Evolutionary conservation across 2,888 invertebrate genomes (phyloP), one percentile per base, ranked within the genome.

Genomic region (Coelinius sp.): DNA sequence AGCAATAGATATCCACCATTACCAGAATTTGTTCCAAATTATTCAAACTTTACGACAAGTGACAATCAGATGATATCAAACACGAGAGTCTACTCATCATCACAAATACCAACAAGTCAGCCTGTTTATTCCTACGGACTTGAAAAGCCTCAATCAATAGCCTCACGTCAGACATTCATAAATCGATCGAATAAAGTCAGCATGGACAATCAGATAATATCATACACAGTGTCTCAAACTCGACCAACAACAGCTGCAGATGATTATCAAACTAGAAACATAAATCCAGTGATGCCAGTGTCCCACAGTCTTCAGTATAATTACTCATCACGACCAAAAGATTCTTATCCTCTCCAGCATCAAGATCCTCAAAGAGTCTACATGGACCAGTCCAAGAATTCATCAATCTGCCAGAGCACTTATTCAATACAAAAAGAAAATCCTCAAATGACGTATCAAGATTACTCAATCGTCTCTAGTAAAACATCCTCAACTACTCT

Each of bases 11-110:
- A 82, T 35, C 77, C 82, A 5, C 74, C 73, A 6, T 62, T 79
- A 25, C 82, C 82, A 7, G 82, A 82, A 59, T 84, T 83, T 22
- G 68, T 82, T 2, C 82, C 83, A 4, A 79, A 73, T 56, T 84
- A 84, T 27, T 72, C 81, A 0, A 80, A 77, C 14, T 78, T 81
- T 5, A 22, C 73, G 2, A 27, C 35, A 1, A 41, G 12, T 22
- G 69, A 68, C 20, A 68, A 68, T 67, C 72, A 70, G 49, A 67
- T 70, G 25, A 38, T 71, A 41, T 46, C 73, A 5, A 41, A 6
- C 10, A 31, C 44, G 8, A 52, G 38, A 10, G 62, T 62, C 41
- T 59, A 72, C 72, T 7, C 14, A 71, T 1, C 73, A 70, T 66
- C 75, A 75, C 52, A 56, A 63, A 8, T 14, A 8, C n/a, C 64